Percentiles rank a stretch among this genome's conserved stretches.
Conservation (phyloP, 1,140 invertebrate genomes). For the Aphelenchoides fujianensis region DNA sequence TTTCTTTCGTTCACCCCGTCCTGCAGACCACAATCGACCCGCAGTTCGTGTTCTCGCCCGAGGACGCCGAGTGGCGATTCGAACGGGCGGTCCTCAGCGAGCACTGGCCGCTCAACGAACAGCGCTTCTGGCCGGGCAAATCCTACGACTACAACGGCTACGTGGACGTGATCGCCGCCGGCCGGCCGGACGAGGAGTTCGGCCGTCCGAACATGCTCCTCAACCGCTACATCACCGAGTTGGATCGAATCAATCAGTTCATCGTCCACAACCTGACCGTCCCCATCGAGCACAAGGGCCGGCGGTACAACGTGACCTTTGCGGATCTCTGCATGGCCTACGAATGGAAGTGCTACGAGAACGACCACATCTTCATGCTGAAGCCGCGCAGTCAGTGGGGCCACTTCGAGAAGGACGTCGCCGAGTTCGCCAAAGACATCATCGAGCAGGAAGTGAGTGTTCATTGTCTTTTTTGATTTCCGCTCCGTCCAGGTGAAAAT, state of each 20-base stretch:
- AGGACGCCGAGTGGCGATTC: constrained; percentile 58
- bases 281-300: constrained; percentile 34
- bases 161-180: constrained; percentile 56
- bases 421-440: constrained; percentile 56
- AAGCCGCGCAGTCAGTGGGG: constrained; percentile 59
- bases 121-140: constrained; percentile 61
- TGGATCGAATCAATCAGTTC: constrained; percentile 59
- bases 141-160: constrained; percentile 45
- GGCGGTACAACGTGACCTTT: constrained; percentile 48
- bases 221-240: constrained; percentile 50
- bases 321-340: constrained; percentile 61
- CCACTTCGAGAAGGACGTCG: constrained; percentile 48
- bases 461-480: background rate
- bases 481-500: constrained; percentile 57
- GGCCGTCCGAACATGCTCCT: constrained; percentile 58
- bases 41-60: constrained; percentile 60
- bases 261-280: constrained; percentile 53
- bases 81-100: constrained; percentile 53
- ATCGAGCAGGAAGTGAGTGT: constrained; percentile 54
- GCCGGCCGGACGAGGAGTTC: constrained; percentile 35
- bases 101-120: constrained; percentile 60
- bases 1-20: constrained; percentile 16
- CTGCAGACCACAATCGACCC: constrained; percentile 59
- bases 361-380: constrained; percentile 60
- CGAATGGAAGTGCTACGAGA: constrained; percentile 60